Evolutionary conservation across 2,113 vertebrate genomes (phyloP), one percentile per base, ranked within the genome.

Genomic region (Eulemur rufifrons): DNA sequence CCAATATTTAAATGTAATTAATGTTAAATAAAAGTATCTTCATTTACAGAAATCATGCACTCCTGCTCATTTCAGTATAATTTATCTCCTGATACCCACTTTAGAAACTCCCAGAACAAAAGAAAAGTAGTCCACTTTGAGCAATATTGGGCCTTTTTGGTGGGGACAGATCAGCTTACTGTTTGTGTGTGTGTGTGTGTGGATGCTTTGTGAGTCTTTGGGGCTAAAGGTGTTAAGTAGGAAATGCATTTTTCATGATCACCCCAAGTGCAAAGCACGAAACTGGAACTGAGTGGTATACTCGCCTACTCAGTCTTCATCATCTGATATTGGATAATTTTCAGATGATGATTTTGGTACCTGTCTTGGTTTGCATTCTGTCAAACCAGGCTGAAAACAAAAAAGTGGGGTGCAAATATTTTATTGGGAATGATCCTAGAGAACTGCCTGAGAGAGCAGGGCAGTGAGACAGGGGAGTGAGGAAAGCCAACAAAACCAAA

Each of bases 11-110:
- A 68, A 84, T 92, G 39, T 86, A 95, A 86, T 59, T 47, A 37
- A 81, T 97, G 77, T 81, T 91, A 96, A 91, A 39, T 80, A 9
- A 86, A 77, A 83, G 50, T 34, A 56, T 95, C 95, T 90, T 64
- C 61, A 2, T 63, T 91, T 86, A 14, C 74, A 56, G 18, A 96
- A 54, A 54, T 86, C 84, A 69, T 37, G 37, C 52, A 37, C 11
- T 64, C 27, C 68, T 68, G 5, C 23, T 83, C 34, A 18, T 39
- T 84, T 88, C 32, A 56, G 11, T 17, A n/a, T 85, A 64, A 50
- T 29, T 96, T 64, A 47, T 66, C 32, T 92, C 50, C 52, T 29
- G 20, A 42, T 86, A 39, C 10, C 50, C 74, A 80, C 32, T 54
- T 68, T 56, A 89, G 42, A 82, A 4, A 68, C 5, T 74, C 56